Evolutionary conservation across 2,888 invertebrate species (phyloP).

Genomic region (Ephialtes manifestator): DNA sequence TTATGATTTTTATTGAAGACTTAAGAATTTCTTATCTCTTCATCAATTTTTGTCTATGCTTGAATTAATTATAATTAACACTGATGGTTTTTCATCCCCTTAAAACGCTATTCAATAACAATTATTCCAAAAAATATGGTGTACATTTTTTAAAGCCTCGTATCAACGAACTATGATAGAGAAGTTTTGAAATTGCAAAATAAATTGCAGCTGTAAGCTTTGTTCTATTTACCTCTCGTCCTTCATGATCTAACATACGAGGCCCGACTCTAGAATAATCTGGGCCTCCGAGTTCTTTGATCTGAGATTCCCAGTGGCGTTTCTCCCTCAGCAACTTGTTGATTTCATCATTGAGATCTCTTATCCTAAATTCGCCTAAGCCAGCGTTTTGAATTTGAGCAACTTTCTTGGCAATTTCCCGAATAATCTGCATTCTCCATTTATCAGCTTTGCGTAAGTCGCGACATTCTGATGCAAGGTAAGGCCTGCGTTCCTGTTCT

Average conservation of each 20-base stretch:
- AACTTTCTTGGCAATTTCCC: slow-evolving; percentile 99
- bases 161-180: no score
- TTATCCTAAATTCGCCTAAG: slow-evolving; percentile 98
- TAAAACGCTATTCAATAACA: no score
- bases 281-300: slow-evolving; percentile 97
- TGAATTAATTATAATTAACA: no score
- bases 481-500: slow-evolving; percentile 95
- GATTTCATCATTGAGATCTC: slow-evolving; percentile 99
- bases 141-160: no score
- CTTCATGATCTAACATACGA: slow-evolving; percentile 96
- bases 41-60: no score
- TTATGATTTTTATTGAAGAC: no score
- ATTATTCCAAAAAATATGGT: no score
- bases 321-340: slow-evolving; percentile 98
- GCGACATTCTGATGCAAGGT: slow-evolving; percentile 97
- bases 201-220: neutral
- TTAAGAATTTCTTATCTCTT: no score
- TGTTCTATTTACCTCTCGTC: slow-evolving; percentile 89
- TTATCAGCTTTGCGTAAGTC: slow-evolving; percentile 97
- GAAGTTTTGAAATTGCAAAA: neutral
- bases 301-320: slow-evolving; percentile 99
- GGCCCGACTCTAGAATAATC: slow-evolving; percentile 97
- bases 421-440: slow-evolving; percentile 98
- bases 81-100: no score
- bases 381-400: slow-evolving; percentile 99